Base-by-base conservation (phyloP, 2,113 vertebrate species). In the Syngnathus floridae region DNA sequence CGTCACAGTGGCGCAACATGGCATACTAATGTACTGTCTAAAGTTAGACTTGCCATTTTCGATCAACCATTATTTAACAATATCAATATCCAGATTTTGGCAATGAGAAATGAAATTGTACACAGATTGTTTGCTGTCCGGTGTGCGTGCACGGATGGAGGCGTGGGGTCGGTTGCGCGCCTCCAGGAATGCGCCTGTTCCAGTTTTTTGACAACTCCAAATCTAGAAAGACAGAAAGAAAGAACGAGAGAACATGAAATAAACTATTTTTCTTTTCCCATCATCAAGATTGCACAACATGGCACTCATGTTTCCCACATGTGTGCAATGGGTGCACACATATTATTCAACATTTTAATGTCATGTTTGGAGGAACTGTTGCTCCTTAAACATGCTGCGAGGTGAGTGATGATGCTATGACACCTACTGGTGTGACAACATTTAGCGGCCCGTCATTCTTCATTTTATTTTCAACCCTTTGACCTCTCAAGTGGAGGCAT, bases 121-220 rank as follows among this genome's bases (percentile, higher is more conserved):
- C 35, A 1, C 2, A 45, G 26, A 9, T 40, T 7, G 21, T 58
- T 31, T 11, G 1, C 40, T 65, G 61, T 57, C 62, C 17, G 51
- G 54, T 49, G 10, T 43, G 54, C 8, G 7, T 76, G 40, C 65
- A 69, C 46, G 62, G 19, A 26, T 12, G 64, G 56, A 67, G 38
- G n/a, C 31, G 56, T 21, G 62, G 37, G 46, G 11, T 40, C 73
- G 73, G 77, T 66, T 46, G 68, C 73, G 84, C 78, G 76, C 80
- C 41, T 74, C 58, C 22, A 78, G 78, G 83, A 89, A 89, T 84
- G 80, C 52, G 70, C 59, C 52, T 59, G 36, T 68, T 68, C 67
- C 38, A 66, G 71, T 85, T 74, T 58, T 37, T 41, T 46, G 64
- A 52, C 17, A 31, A 31, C 26, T 31, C 26, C 26, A 31, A 31